Evolutionary conservation across 2,113 vertebrate genomes (phyloP).

Genomic region (Lagopus leucura): DNA sequence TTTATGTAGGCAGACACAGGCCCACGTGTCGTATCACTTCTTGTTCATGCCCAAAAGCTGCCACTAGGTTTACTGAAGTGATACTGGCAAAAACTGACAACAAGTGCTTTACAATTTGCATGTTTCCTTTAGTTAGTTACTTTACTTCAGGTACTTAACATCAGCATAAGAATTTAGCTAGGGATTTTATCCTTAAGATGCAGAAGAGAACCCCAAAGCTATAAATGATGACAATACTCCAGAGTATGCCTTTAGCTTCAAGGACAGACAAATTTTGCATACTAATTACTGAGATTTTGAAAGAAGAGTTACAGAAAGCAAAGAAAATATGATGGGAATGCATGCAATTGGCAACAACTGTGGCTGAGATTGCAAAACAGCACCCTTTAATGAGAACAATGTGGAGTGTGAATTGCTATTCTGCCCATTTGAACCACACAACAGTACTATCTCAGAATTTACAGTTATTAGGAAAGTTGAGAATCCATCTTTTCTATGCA

Average conservation of each 20-base stretch:
- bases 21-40: not conserved
- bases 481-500: not conserved
- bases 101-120: not conserved
- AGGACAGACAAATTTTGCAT: slow-evolving; percentile 16
- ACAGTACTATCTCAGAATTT: not conserved
- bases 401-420: not conserved
- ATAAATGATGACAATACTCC: not conserved
- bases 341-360: not conserved
- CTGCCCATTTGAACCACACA: not conserved
- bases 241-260: not conserved
- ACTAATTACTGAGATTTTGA: not conserved
- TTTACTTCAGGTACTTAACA: not conserved
- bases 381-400: not conserved
- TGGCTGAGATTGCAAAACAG: not conserved
- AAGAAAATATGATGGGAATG: not conserved
- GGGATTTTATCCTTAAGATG: not conserved
- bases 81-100: not conserved
- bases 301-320: not conserved
- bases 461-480: not conserved
- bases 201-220: not conserved
- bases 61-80: not conserved
- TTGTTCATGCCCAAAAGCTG: not conserved
- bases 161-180: not conserved
- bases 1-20: not conserved
- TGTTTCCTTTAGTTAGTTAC: not conserved